Evolutionary conservation across 2,888 invertebrate species (phyloP).

Genomic region (Yponomeuta malinellus): DNA sequence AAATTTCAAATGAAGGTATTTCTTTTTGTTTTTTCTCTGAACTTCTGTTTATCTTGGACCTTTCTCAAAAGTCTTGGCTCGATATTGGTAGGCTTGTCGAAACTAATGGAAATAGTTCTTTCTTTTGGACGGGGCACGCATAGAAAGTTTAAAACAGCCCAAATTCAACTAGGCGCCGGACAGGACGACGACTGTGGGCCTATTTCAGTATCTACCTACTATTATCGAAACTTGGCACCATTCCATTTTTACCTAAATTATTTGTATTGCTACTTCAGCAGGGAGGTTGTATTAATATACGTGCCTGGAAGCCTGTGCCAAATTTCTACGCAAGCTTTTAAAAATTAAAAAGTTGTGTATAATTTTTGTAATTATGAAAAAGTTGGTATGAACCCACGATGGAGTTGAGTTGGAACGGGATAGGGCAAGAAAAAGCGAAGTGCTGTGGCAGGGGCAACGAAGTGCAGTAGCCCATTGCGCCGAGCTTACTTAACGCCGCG

Average conservation of each 20-base stretch:
- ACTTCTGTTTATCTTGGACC: constrained; percentile 3
- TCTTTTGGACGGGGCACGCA: background rate
- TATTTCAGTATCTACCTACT: constrained; percentile 1
- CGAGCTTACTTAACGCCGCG: background rate
- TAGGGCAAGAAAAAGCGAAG: constrained; percentile 9
- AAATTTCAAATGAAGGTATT: background rate
- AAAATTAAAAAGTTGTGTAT: constrained; percentile 8
- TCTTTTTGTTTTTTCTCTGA: background rate
- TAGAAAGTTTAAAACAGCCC: constrained; percentile 12
- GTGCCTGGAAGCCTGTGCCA: constrained; percentile 27
- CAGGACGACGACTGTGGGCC: constrained; percentile 8
- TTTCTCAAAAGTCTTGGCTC: background rate
- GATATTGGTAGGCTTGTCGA: background rate
- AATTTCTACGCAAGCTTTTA: constrained; percentile 23
- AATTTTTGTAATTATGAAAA: constrained; percentile 1
- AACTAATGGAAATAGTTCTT: constrained; percentile 9
- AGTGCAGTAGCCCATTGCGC: background rate
- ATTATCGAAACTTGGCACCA: constrained; percentile 45
- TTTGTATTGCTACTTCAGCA: constrained; percentile 37
- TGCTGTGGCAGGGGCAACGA: constrained; percentile 25
- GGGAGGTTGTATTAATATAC: constrained; percentile 20
- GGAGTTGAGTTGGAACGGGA: constrained; percentile 8
- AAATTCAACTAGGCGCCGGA: background rate
- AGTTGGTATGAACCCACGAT: background rate
- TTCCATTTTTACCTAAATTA: constrained; percentile 46